These are phyloP conservation scores for Chrysochloris asiatica DNA, from an alignment of 2,113 vertebrate genomes.

Conservation along the genomic window DNA sequence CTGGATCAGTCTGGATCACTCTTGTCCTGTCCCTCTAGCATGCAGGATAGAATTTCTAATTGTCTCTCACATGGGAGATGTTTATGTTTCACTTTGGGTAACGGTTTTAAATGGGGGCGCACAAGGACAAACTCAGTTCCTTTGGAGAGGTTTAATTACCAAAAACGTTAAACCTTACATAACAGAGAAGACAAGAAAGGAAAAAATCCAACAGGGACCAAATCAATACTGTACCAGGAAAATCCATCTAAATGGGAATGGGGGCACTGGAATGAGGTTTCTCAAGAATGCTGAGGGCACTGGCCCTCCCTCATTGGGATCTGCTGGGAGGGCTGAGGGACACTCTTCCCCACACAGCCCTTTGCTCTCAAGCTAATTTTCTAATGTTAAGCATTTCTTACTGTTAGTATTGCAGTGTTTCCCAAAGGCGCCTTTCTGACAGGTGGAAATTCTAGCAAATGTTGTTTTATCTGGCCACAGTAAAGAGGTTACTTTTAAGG, in stretches of 20 bases:
- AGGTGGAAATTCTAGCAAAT: background rate
- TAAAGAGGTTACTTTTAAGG: background rate
- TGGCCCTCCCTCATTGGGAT: accelerated
- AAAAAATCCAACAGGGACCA: background rate
- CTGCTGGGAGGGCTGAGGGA: background rate
- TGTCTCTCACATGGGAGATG: background rate
- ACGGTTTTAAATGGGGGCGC: background rate
- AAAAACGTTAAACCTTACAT: background rate
- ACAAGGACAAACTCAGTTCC: background rate
- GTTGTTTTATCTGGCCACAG: background rate
- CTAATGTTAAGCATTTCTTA: background rate
- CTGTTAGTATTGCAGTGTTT: background rate
- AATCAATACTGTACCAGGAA: background rate
- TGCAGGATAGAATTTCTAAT: background rate
- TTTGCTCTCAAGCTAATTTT: background rate
- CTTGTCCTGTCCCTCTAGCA: background rate
- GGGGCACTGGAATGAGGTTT: background rate
- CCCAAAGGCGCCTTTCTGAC: background rate
- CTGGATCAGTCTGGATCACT: background rate
- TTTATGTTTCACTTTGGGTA: background rate
- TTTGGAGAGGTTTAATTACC: background rate
- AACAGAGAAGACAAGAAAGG: background rate
- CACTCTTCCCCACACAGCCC: background rate
- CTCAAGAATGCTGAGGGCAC: background rate
- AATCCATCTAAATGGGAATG: background rate